Evolutionary conservation across 2,888 invertebrate species (phyloP).

Genomic region (Tortrix viridana): DNA sequence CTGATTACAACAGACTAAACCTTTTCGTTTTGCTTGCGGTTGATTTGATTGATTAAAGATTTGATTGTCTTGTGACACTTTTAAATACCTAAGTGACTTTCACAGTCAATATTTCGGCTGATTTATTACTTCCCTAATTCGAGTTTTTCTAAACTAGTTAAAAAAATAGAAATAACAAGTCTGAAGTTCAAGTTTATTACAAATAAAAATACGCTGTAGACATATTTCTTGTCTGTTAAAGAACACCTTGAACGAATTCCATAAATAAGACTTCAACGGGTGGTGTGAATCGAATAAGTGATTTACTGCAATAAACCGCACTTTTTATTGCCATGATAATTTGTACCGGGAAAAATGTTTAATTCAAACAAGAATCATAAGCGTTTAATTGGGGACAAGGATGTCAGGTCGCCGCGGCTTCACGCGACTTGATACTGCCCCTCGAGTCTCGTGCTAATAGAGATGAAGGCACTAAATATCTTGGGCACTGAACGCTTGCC

Average conservation of each 20-base stretch:
- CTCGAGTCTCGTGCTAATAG: not conserved
- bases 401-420: conserved; percentile 63
- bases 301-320: conserved; percentile 29
- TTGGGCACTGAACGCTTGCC: not conserved
- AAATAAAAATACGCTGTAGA: too few species aligned
- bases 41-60: conserved; percentile 26
- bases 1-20: conserved; percentile 27
- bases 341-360: conserved; percentile 57
- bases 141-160: too few species aligned
- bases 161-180: too few species aligned
- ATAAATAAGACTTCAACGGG: conserved; percentile 41
- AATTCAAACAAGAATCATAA: conserved; percentile 72
- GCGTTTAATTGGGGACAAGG: conserved; percentile 80
- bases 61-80: conserved; percentile 34
- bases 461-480: too few species aligned
- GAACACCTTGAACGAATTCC: not conserved
- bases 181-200: too few species aligned
- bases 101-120: too few species aligned
- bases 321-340: conserved; percentile 43
- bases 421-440: conserved; percentile 36
- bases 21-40: conserved; percentile 28
- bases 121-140: too few species aligned
- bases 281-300: conserved; percentile 16
- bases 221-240: not conserved
- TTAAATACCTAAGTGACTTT: not conserved